Evolutionary conservation across 2,797 vertebrate genomes (phyloP).

Genomic region (Philypnodon macrostomus): DNA sequence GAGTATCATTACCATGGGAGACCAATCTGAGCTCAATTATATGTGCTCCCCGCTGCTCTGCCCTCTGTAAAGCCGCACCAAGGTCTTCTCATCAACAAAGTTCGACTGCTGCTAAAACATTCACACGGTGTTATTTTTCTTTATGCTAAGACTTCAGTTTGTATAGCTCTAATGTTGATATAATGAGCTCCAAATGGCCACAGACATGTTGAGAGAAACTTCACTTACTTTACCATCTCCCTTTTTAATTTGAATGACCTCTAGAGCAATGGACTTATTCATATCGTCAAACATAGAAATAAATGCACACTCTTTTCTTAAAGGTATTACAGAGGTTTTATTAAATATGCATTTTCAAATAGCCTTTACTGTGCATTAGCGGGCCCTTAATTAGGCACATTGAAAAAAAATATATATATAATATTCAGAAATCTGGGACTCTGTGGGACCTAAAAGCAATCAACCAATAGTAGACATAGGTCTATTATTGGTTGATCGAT

Average conservation of each 20-base stretch:
- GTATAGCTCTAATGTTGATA: conserved; percentile 23
- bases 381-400: too few relatives aligned
- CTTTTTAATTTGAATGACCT: not conserved
- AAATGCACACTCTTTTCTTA: too few relatives aligned
- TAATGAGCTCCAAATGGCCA: conserved; percentile 16
- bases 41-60: conserved; percentile 78
- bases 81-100: conserved; percentile 50
- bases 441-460: too few relatives aligned
- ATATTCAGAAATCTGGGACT: too few relatives aligned
- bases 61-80: conserved; percentile 69
- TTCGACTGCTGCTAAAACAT: conserved; percentile 70
- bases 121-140: conserved; percentile 71
- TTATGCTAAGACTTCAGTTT: conserved; percentile 60
- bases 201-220: not conserved
- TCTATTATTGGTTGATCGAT: too few relatives aligned
- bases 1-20: conserved; percentile 78
- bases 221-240: not conserved
- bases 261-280: too few relatives aligned
- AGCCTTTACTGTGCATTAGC: too few relatives aligned
- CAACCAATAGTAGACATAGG: too few relatives aligned
- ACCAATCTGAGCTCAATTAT: conserved; percentile 82
- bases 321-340: too few relatives aligned
- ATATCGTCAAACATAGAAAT: too few relatives aligned
- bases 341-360: too few relatives aligned
- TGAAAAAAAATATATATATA: too few relatives aligned